Base-by-base conservation (phyloP, 2,113 vertebrate species). In the Salvator merianae region DNA sequence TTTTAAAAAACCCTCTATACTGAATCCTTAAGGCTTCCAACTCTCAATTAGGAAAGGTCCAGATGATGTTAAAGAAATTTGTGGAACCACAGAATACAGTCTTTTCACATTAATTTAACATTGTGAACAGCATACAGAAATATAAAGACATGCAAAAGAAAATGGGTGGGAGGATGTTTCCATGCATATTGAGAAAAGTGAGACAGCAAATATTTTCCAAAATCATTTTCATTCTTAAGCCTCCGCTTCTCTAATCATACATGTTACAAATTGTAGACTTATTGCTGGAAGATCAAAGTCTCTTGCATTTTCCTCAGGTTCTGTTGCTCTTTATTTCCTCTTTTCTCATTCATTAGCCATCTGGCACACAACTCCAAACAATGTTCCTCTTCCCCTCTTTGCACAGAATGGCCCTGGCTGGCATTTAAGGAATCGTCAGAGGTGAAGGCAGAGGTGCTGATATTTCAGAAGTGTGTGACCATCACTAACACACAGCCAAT, bases 381-480 rank as follows among this genome's bases (percentile, higher is more conserved):
- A 79, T 43, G 76, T 50, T 84, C 68, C 68, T 22, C 65, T 69
- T 71, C 14, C 32, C 36, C 16, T 73, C 55, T 3, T n/a, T 82
- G 36, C 32, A 20, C 36, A 32, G 81, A 72, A 78, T 26, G 30
- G 7, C 18, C 50, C 53, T 71, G 66, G 50, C 53, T 71, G 66
- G 50, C 36, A 77, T 84, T 7, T 38, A 36, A 62, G 55, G 77
- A 34, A 47, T 36, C 79, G 81, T 63, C 36, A 32, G 70, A 82
- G 55, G 81, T 71, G 76, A 70, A 50, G 14, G 82, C 40, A 47
- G 74, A 59, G 34, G 70, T 77, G 50, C 24, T 65, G 69, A 65
- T 69, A 79, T 85, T 79, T 85, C 68, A 73, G 77, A 72, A 85
- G 69, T 68, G 69, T 32, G 77, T 72, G 55, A 14, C 83, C 66